Base-by-base conservation (phyloP, 2,113 vertebrate species). In the Eretmochelys imbricata region DNA sequence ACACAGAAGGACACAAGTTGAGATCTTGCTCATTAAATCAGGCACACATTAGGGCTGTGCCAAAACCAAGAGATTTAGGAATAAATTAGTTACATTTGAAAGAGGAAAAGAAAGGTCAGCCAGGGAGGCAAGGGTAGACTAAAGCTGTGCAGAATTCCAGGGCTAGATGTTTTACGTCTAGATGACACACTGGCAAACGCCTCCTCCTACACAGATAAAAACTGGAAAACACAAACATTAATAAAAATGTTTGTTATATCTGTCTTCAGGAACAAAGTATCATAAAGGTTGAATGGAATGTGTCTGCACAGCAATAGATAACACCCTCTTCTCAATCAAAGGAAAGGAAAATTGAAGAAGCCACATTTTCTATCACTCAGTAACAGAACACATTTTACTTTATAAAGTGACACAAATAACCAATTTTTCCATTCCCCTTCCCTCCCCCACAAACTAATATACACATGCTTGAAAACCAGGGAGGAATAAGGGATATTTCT, bases 1-100 rank as follows among this genome's bases (percentile, higher is more conserved):
- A 99, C 98, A 99, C 97, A 98, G 98, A 99, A 98, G 98, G 98
- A 98, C 98, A 98, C 97, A 93, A 97, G 91, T 98, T 98, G 98
- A 99, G 98, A 98, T 98, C 98, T 97, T 97, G 94, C 97, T 97
- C 95, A 95, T 95, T 82, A 97, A 89, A 97, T 96, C 96, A 84
- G 96, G 96, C 94, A 98, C 98, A 98, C 95, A 95, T 93, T 69
- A 95, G 96, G 97, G 72, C 96, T 97, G 98, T 97, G 98, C 98
- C 98, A 97, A 98, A 98, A 98, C 97, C 97, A 92, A 98, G 96
- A 98, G 87, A 95, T 78, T 97, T 76, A 98, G 97, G 98, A 98
- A 98, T 97, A 98, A 98, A 98, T 91, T 95, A 98, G 97, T 96
- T 95, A 98, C 96, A 98, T 97, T 96, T 89, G 95, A 96, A 96